Percentiles rank a stretch among this genome's conserved stretches.
Evolutionary conservation across 2,797 vertebrate species (phyloP).

Genomic region (Chlorospingus flavigularis): DNA sequence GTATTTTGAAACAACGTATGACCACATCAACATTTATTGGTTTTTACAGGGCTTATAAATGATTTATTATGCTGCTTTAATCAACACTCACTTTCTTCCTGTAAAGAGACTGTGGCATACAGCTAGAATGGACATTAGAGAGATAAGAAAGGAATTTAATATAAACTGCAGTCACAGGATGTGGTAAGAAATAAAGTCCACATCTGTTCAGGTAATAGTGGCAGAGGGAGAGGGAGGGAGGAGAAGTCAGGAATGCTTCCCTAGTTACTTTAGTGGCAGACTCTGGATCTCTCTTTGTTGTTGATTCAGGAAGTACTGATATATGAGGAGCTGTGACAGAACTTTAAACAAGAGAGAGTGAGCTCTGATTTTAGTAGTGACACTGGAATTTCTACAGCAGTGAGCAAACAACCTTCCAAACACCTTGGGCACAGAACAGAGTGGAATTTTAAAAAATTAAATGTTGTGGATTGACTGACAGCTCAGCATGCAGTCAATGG

Average conservation of each 20-base stretch:
- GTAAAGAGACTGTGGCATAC: neutral
- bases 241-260: neutral
- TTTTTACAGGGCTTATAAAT: neutral
- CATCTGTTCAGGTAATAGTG: conserved; percentile 31
- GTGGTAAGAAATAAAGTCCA: neutral
- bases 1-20: neutral
- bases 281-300: neutral
- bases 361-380: neutral
- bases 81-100: neutral
- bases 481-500: neutral
- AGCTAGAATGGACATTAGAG: neutral
- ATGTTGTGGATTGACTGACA: neutral
- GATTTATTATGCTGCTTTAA: neutral
- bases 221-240: neutral
- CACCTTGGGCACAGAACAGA: neutral
- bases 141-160: conserved; percentile 34
- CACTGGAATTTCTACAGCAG: neutral
- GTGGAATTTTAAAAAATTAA: neutral
- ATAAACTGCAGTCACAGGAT: neutral
- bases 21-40: neutral
- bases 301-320: neutral
- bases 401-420: neutral
- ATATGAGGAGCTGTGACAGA: neutral
- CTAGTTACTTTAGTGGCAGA: neutral
- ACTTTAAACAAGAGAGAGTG: neutral